Evolutionary conservation across 1,140 invertebrate species (phyloP), one percentile per base, ranked within the genome.

Genomic region (Atopsyche davidsoni): DNA sequence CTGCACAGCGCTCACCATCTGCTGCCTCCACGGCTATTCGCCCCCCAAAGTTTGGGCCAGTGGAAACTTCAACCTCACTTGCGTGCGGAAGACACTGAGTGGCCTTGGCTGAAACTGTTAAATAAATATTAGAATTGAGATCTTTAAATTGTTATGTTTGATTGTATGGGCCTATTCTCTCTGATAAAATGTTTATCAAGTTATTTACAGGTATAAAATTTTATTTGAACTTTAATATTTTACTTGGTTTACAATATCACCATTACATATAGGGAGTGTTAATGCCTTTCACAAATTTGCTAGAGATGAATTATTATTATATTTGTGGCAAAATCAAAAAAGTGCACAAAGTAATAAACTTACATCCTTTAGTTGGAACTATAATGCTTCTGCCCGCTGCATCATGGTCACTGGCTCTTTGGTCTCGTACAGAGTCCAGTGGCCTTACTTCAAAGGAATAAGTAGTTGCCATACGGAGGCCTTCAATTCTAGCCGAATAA

Each of bases 311-410:
- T n/a, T n/a, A n/a, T n/a, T n/a, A n/a, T n/a, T n/a, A n/a, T n/a
- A n/a, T n/a, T n/a, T n/a, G n/a, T n/a, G n/a, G n/a, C n/a, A n/a
- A 39, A 49, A 48, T 68, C 23, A 23, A 53, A 57, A 31, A n/a
- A 28, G 22, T 35, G 43, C 59, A 77, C n/a, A n/a, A n/a, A n/a
- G n/a, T n/a, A n/a, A n/a, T n/a, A n/a, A n/a, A n/a, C 83, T 83
- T 76, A 87, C 85, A 87, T 72, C 84, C 84, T 80, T 86, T 87
- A 3, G 85, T 87, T 34, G 82, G 79, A 10, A 87, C 75, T 25
- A 84, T 74, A 21, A 84, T 78, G 67, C 80, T 69, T 74, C 76
- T 68, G n/a, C n/a, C n/a, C 50, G 70, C 62, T 54, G 63, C 56
- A 59, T 62, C 55, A 1, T 52, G 51, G 24, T 58, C 55, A 1